Evolutionary conservation across 2,797 vertebrate genomes (phyloP).

Genomic region (Epinephelus malabaricus): DNA sequence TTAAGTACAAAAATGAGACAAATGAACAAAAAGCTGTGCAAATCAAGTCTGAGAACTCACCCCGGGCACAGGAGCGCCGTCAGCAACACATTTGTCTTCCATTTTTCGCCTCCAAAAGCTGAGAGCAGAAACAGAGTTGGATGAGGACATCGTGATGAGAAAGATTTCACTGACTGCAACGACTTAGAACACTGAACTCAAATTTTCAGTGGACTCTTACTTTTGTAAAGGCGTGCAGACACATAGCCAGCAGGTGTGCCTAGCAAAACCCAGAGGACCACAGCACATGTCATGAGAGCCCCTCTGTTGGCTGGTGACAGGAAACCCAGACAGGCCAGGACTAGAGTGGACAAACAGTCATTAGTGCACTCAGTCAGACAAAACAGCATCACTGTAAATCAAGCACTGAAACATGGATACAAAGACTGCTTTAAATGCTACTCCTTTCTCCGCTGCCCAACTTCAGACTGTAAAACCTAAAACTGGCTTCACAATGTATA

Average conservation of each 20-base stretch:
- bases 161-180: background rate
- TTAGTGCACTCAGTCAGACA: slow-evolving; percentile 24
- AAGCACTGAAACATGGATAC: background rate
- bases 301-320: slow-evolving; percentile 95
- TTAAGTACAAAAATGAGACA: background rate
- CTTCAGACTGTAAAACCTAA: too few species aligned
- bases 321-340: slow-evolving; percentile 98
- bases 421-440: background rate
- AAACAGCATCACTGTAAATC: background rate
- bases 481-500: too few species aligned
- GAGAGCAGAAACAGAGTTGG: slow-evolving; percentile 55
- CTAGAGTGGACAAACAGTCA: slow-evolving; percentile 75
- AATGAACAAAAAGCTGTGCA: background rate
- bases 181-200: background rate
- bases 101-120: slow-evolving; percentile 94
- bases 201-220: slow-evolving; percentile 79
- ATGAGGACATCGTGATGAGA: background rate
- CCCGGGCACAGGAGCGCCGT: slow-evolving; percentile 92
- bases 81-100: slow-evolving; percentile 94
- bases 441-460: too few species aligned
- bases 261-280: slow-evolving; percentile 93
- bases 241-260: slow-evolving; percentile 93
- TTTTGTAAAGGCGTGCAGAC: slow-evolving; percentile 93
- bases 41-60: slow-evolving; percentile 77
- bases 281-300: slow-evolving; percentile 92